A percentile compares a stretch with the other conserved stretches of the same genome.
These are phyloP conservation scores for Paracyclopina nana DNA, from an alignment of 1,140 invertebrate species.

Conservation along the genomic window DNA sequence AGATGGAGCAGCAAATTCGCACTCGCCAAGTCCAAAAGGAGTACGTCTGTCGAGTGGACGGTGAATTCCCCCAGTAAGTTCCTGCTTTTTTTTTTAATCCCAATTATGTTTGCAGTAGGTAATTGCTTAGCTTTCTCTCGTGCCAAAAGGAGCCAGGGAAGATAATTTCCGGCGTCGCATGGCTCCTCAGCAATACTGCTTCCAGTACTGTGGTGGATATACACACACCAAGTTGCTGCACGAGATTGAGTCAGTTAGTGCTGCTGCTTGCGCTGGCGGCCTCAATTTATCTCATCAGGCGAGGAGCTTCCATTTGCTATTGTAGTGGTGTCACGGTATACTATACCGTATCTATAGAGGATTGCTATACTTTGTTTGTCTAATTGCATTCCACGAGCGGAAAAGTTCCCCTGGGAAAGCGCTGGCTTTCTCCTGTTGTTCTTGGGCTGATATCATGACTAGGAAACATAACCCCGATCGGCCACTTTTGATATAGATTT, in stretches of 20 bases:
- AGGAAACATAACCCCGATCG: no score
- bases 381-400: no score
- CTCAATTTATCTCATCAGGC: no score
- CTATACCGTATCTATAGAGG: no score
- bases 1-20: slow-evolving; percentile 81
- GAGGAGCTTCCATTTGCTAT: no score
- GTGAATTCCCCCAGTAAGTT: slow-evolving; percentile 82
- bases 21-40: slow-evolving; percentile 80
- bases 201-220: not conserved
- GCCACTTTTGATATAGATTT: no score
- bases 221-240: not conserved
- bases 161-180: not conserved
- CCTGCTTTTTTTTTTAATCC: not conserved
- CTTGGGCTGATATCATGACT: not conserved
- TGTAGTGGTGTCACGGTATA: no score
- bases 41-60: slow-evolving; percentile 89
- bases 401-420: not conserved
- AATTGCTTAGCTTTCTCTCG: not conserved
- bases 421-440: not conserved
- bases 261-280: no score
- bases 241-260: not conserved
- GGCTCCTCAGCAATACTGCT: not conserved
- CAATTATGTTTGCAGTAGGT: not conserved
- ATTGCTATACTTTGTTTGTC: no score
- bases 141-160: not conserved